phyloP scores from a whole-genome alignment of 2,888 invertebrate genomes.

The Mythimna ferrago region DNA sequence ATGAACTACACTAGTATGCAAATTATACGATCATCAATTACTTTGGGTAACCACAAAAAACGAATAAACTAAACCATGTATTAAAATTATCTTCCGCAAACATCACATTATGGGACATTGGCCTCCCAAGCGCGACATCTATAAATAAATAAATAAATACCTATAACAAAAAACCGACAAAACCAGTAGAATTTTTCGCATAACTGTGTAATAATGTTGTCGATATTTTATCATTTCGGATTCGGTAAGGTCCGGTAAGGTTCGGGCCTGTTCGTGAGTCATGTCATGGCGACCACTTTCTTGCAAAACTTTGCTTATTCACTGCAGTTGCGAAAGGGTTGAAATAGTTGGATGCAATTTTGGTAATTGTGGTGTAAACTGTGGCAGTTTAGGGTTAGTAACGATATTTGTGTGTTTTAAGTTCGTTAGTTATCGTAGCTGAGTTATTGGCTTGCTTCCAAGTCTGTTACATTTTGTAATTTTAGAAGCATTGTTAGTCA shows the following conservation, averaged over 20 bases:
- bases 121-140: slow-evolving; percentile 34
- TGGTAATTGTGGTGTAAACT: slow-evolving; percentile 66
- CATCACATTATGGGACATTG: slow-evolving; percentile 46
- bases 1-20: slow-evolving; percentile 6
- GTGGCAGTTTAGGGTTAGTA: slow-evolving; percentile 16
- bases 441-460: slow-evolving; percentile 3
- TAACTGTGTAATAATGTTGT: slow-evolving; percentile 50
- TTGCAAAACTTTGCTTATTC: slow-evolving; percentile 73
- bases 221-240: slow-evolving; percentile 50
- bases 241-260: slow-evolving; percentile 46
- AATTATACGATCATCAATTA: slow-evolving; percentile 24
- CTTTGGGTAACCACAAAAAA: slow-evolving; percentile 33
- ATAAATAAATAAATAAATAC: slow-evolving; percentile 39
- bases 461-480: slow-evolving; percentile 12
- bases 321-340: slow-evolving; percentile 66
- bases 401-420: slow-evolving; percentile 6
- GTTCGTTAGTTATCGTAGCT: neutral
- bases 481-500: neutral
- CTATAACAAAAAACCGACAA: slow-evolving; percentile 36
- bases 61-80: slow-evolving; percentile 10
- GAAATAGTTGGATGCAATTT: slow-evolving; percentile 67
- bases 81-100: slow-evolving; percentile 44
- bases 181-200: slow-evolving; percentile 58
- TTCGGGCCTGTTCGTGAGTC: slow-evolving; percentile 66
- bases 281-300: slow-evolving; percentile 68